Conservation (phyloP, 2,888 invertebrate species). For the Temnothorax unifasciatus region DNA sequence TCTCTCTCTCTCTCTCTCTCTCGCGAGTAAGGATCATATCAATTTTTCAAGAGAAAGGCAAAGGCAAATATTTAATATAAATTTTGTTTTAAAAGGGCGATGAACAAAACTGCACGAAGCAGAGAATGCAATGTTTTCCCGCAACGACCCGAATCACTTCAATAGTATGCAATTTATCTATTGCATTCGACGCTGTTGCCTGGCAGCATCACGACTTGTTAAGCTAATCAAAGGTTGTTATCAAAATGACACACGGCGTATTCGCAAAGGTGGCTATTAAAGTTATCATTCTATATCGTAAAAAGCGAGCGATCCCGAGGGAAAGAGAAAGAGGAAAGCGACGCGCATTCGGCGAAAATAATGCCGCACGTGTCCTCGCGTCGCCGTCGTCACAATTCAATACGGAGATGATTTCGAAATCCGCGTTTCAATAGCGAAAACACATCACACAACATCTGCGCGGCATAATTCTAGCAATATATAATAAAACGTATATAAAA, state of each 20-base stretch:
- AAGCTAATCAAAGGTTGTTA: conserved; percentile 54
- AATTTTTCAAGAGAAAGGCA: neutral
- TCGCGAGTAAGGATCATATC: neutral
- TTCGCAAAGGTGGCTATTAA: conserved; percentile 33
- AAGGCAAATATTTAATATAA: neutral
- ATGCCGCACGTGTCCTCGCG: conserved; percentile 14
- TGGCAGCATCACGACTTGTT: conserved; percentile 45
- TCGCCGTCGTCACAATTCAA: neutral
- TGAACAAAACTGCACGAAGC: neutral
- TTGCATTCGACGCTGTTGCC: conserved; percentile 38
- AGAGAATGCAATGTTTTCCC: conserved; percentile 25
- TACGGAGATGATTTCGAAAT: conserved; percentile 16
- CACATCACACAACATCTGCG: neutral
- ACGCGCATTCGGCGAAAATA: conserved; percentile 11
- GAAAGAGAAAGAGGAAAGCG: neutral
- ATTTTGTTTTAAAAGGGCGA: neutral
- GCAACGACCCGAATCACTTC: conserved; percentile 41
- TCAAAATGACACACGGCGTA: conserved; percentile 37
- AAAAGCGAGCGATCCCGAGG: conserved; percentile 12
- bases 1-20: too few species aligned
- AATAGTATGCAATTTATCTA: conserved; percentile 58
- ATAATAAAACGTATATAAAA: neutral
- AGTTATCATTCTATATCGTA: conserved; percentile 12
- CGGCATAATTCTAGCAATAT: neutral
- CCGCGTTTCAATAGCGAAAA: conserved; percentile 9